phyloP scores from a whole-genome alignment of 2,888 invertebrate genomes.

The Gasteruption jaculator region DNA sequence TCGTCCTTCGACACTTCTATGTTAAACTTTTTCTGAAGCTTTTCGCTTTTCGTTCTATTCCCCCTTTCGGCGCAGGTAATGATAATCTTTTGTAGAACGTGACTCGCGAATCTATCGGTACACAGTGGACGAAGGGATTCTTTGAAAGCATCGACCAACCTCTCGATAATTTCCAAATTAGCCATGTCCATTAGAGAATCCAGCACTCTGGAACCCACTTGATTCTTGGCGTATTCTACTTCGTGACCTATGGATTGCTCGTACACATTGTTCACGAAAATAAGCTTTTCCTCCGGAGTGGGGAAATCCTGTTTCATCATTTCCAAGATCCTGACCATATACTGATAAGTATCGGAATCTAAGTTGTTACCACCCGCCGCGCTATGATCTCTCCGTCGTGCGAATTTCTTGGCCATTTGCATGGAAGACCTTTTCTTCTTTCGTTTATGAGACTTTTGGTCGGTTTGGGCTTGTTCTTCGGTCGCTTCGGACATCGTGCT shows the following conservation, averaged over 20 bases:
- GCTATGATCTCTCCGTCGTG: slow-evolving; percentile 63
- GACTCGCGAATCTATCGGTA: slow-evolving; percentile 74
- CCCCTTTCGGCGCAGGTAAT: slow-evolving; percentile 57
- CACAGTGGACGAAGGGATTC: slow-evolving; percentile 67
- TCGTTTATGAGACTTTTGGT: slow-evolving; percentile 52
- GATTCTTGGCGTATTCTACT: slow-evolving; percentile 70
- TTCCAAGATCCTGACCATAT: slow-evolving; percentile 73
- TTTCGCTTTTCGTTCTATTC: slow-evolving; percentile 46
- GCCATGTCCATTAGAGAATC: slow-evolving; percentile 72
- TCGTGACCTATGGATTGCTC: slow-evolving; percentile 69
- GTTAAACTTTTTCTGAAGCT: not conserved
- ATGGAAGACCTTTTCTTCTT: slow-evolving; percentile 66
- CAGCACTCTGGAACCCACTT: slow-evolving; percentile 73
- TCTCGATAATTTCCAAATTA: slow-evolving; percentile 60
- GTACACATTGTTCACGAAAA: slow-evolving; percentile 72
- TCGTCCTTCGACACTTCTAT: slow-evolving; percentile 24
- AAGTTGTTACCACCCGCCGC: slow-evolving; percentile 58
- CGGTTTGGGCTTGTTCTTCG: no score
- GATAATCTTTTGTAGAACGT: slow-evolving; percentile 71
- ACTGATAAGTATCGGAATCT: slow-evolving; percentile 70
- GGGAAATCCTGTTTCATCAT: slow-evolving; percentile 64
- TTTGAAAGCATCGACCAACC: slow-evolving; percentile 61
- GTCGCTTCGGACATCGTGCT: no score
- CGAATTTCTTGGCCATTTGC: slow-evolving; percentile 72
- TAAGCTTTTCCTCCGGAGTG: slow-evolving; percentile 67